Evolutionary conservation across 2,888 invertebrate species (phyloP).

Genomic region (Chelonus formosanus): DNA sequence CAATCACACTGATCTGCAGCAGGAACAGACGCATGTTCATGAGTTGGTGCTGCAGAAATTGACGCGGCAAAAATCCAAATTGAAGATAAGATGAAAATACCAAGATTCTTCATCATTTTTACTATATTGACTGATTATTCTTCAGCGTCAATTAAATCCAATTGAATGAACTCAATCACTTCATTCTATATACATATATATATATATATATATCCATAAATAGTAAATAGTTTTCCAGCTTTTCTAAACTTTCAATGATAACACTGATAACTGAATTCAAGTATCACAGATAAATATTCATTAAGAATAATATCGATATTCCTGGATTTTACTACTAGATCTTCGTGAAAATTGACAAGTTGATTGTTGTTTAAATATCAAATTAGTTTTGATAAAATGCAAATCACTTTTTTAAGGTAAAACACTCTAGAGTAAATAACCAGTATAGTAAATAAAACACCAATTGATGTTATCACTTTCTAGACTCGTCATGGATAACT

Average conservation of each 20-base stretch:
- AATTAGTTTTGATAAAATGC: too few relatives aligned
- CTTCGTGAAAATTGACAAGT: too few relatives aligned
- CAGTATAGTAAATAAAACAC: neutral
- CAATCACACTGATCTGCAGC: constrained; percentile 62
- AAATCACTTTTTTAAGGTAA: too few relatives aligned
- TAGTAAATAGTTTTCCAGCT: neutral
- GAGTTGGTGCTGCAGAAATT: constrained; percentile 45
- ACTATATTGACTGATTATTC: neutral
- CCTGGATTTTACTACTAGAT: too few relatives aligned
- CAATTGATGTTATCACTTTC: constrained; percentile 3
- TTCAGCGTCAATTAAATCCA: neutral
- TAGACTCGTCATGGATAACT: constrained; percentile 3
- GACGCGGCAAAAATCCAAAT: constrained; percentile 34
- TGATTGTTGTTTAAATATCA: too few relatives aligned
- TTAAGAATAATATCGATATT: too few relatives aligned
- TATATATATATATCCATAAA: constrained; percentile 1
- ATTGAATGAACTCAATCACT: constrained; percentile 19
- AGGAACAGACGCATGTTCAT: constrained; percentile 45
- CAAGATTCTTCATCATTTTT: constrained; percentile 38
- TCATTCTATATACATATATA: too few relatives aligned
- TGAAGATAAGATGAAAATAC: constrained; percentile 38
- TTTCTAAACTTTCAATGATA: neutral
- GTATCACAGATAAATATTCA: too few relatives aligned
- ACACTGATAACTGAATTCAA: neutral
- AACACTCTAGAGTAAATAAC: neutral